phyloP scores from a whole-genome alignment of 2,888 invertebrate species.

The Ferrisia virgata region DNA sequence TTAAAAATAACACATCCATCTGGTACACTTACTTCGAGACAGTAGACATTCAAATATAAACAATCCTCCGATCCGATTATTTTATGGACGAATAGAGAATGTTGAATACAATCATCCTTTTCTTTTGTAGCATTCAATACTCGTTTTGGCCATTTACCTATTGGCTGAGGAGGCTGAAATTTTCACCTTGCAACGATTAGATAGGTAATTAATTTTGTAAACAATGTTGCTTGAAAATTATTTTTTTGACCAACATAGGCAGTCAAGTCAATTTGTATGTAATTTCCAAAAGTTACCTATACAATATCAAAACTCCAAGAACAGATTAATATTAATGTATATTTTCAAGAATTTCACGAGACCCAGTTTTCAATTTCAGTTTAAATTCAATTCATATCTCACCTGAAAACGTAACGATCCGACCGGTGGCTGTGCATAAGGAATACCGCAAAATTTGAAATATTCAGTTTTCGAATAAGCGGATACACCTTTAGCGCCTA shows the following conservation, averaged over 20 bases:
- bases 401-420: neutral
- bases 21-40: conserved; percentile 5
- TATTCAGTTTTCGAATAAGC: neutral
- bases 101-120: conserved; percentile 3
- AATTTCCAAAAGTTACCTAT: too few relatives aligned
- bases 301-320: too few relatives aligned
- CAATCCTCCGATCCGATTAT: conserved; percentile 23
- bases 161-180: neutral
- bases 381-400: neutral
- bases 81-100: neutral
- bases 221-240: too few relatives aligned
- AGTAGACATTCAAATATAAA: neutral
- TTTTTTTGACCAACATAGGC: too few relatives aligned
- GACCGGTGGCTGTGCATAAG: neutral
- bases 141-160: neutral
- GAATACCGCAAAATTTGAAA: neutral
- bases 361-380: too few relatives aligned
- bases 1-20: too few relatives aligned
- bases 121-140: neutral
- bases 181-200: too few relatives aligned
- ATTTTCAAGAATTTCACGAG: too few relatives aligned
- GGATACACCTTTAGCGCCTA: neutral
- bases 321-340: too few relatives aligned
- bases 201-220: too few relatives aligned
- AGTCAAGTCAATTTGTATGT: too few relatives aligned